Evolutionary conservation across 2,888 invertebrate species (phyloP).

Genomic region (Peribatodes rhomboidaria): DNA sequence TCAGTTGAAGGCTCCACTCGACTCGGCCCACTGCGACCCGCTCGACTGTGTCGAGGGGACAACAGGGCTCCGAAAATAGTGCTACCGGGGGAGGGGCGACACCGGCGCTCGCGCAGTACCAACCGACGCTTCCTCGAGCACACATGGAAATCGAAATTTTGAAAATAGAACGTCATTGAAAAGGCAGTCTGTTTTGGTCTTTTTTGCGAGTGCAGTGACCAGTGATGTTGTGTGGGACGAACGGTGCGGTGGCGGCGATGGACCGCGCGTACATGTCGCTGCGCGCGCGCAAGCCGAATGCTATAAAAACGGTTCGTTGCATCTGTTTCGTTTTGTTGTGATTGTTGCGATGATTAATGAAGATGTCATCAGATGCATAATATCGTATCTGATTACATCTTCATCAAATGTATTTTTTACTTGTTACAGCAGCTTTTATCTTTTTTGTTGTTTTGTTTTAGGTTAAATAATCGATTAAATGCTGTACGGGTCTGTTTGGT

Average conservation of each 20-base stretch:
- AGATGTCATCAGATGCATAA: conserved; percentile 1
- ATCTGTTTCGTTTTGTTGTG: conserved; percentile 31
- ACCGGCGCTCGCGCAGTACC: conserved; percentile 64
- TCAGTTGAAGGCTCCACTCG: conserved; percentile 16
- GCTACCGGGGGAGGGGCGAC: conserved; percentile 56
- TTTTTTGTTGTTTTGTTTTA: no score
- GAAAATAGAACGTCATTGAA: conserved; percentile 17
- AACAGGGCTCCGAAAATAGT: conserved; percentile 75
- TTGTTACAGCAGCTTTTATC: neutral
- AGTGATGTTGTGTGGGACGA: conserved; percentile 79
- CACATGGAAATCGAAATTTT: conserved; percentile 24
- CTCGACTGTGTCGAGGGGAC: conserved; percentile 55
- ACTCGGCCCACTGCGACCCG: conserved; percentile 33
- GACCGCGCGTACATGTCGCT: conserved; percentile 85
- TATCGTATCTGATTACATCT: neutral
- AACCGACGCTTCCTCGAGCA: conserved; percentile 56
- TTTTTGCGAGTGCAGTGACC: conserved; percentile 33
- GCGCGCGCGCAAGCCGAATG: conserved; percentile 80
- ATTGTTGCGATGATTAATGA: conserved; percentile 12
- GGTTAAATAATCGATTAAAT: neutral
- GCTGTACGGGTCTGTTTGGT: neutral
- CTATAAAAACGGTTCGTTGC: conserved; percentile 72
- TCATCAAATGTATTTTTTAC: neutral
- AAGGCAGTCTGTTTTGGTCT: conserved; percentile 9
- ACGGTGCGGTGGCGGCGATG: conserved; percentile 80